These are phyloP conservation scores for Diarsia dahlii DNA, from an alignment of 2,888 invertebrate species.

Conservation along the genomic window DNA sequence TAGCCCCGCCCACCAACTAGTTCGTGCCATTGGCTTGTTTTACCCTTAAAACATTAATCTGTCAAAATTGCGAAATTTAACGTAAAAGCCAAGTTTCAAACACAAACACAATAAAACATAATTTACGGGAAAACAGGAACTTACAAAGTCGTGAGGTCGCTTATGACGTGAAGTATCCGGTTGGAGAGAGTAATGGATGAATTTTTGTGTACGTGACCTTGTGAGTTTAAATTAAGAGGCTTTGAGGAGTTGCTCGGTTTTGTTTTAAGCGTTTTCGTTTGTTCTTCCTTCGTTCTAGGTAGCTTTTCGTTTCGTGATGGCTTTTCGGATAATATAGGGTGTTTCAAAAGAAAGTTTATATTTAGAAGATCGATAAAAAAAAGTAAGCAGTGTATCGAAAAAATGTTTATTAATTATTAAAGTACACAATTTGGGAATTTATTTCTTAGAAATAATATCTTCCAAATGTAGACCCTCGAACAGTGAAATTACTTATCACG, in stretches of 20 bases:
- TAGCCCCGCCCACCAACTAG: no score
- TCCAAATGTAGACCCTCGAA: no score
- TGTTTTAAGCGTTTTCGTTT: constrained; percentile 21
- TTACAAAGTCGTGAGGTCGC: constrained; percentile 39
- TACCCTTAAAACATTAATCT: constrained; percentile 32
- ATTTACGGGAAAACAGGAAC: constrained; percentile 44
- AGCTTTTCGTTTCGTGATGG: no score
- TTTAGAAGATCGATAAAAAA: no score
- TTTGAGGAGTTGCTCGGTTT: constrained; percentile 14
- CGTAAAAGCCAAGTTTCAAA: constrained; percentile 34
- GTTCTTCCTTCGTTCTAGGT: not conserved
- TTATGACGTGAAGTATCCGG: constrained; percentile 46
- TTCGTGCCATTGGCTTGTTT: no score
- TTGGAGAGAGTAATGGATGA: constrained; percentile 47
- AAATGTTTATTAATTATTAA: no score
- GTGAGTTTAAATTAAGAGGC: constrained; percentile 35
- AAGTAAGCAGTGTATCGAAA: no score
- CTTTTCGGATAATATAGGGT: not conserved
- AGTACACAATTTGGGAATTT: no score
- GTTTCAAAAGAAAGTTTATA: no score
- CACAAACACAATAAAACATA: constrained; percentile 32
- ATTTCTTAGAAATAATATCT: no score
- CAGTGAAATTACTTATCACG: no score
- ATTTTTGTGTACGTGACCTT: constrained; percentile 24
- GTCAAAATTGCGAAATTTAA: constrained; percentile 15